These are phyloP conservation scores for Malacoraja senta DNA, from an alignment of 2,797 vertebrate species.

Conservation along the genomic window DNA sequence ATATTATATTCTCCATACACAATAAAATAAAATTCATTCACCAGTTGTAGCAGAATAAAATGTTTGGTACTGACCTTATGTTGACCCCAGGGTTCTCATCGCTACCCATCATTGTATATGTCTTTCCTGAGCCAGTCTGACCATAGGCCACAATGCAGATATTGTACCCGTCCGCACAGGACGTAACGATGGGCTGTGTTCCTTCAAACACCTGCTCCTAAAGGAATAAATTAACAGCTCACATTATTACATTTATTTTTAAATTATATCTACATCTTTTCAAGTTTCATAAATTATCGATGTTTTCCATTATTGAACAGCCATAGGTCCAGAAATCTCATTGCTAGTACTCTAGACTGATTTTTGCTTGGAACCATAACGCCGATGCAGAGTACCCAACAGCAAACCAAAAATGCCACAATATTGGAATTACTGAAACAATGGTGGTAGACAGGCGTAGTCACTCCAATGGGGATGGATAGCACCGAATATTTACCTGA, in stretches of 20 bases:
- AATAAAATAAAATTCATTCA: neutral
- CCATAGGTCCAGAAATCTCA: neutral
- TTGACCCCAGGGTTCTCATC: conserved; percentile 56
- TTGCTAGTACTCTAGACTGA: neutral
- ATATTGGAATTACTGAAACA: neutral
- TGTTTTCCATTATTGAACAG: neutral
- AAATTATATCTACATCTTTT: neutral
- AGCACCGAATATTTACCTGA: conserved; percentile 48
- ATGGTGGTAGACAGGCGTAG: neutral
- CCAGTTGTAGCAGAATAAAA: neutral
- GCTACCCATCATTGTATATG: conserved; percentile 59
- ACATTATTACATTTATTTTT: neutral
- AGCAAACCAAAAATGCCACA: neutral
- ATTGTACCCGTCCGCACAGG: conserved; percentile 57
- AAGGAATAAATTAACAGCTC: neutral
- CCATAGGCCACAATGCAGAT: conserved; percentile 58
- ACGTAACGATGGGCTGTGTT: conserved; percentile 52
- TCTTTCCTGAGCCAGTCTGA: conserved; percentile 60
- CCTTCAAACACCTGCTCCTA: conserved; percentile 52
- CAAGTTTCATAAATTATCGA: neutral
- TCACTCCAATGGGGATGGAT: neutral
- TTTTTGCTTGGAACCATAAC: neutral
- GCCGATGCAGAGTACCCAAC: neutral
- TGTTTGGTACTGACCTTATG: conserved; percentile 49
- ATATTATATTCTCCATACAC: conserved; percentile 38